A percentile compares a stretch with the other conserved stretches of the same genome.
These are phyloP conservation scores for Nomada goodeniana DNA, from an alignment of 2,888 invertebrate species.

Conservation along the genomic window DNA sequence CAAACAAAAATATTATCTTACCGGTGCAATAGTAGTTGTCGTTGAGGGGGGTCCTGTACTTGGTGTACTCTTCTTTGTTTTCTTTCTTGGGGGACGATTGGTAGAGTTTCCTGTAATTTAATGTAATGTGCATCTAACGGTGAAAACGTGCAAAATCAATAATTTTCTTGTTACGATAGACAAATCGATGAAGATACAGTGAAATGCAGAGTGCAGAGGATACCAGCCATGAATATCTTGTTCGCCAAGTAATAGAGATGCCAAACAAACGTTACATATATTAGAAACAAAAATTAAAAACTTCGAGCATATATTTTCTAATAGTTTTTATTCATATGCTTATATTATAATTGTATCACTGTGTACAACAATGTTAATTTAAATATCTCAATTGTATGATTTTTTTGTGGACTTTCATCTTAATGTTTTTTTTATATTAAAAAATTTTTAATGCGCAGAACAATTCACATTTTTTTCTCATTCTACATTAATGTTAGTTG, in stretches of 20 bases:
- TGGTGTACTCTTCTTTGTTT: conserved; percentile 85
- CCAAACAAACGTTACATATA: conserved; percentile 47
- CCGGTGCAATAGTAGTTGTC: conserved; percentile 76
- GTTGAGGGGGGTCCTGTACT: conserved; percentile 71
- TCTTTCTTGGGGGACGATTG: conserved; percentile 86
- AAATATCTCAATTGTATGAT: conserved; percentile 83
- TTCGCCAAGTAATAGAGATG: conserved; percentile 53
- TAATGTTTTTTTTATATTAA: conserved; percentile 78
- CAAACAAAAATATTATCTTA: conserved; percentile 68
- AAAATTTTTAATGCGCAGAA: conserved; percentile 82
- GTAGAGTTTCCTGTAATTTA: conserved; percentile 81
- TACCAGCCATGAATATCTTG: conserved; percentile 78
- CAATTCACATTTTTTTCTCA: conserved; percentile 75
- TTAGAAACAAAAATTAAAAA: conserved; percentile 74
- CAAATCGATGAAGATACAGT: conserved; percentile 71
- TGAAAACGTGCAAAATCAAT: conserved; percentile 70
- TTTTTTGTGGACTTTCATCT: conserved; percentile 81
- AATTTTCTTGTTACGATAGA: conserved; percentile 59
- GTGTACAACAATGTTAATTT: conserved; percentile 84
- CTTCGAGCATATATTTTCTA: conserved; percentile 81
- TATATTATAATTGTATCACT: conserved; percentile 85
- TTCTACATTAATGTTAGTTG: conserved; percentile 79
- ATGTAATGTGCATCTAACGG: conserved; percentile 77
- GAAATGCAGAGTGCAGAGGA: conserved; percentile 79
- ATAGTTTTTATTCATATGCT: conserved; percentile 85